Conservation (phyloP, 2,888 invertebrate species). For the Uloborus plumipes region DNA sequence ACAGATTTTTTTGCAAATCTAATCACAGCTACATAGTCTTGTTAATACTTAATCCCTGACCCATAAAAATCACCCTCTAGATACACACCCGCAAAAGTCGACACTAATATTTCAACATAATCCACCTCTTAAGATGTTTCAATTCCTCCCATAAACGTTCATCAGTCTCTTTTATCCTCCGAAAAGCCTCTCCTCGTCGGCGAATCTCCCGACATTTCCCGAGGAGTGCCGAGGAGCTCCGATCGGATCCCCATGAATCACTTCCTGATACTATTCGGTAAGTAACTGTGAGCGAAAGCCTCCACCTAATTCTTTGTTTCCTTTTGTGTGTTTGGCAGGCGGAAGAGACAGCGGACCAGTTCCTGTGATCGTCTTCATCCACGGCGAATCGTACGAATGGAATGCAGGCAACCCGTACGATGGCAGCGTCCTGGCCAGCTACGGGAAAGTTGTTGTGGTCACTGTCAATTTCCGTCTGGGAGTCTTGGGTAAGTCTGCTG, state of each 20-base stretch:
- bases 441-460: constrained; percentile 89
- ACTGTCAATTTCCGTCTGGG: constrained; percentile 97
- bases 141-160: no score
- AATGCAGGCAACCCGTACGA: constrained; percentile 89
- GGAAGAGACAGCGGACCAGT: constrained; percentile 48
- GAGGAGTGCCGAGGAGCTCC: no score
- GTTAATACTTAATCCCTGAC: no score
- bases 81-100: no score
- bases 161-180: no score
- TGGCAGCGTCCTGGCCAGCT: constrained; percentile 85
- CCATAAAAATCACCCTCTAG: no score
- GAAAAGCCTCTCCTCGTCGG: no score
- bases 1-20: no score
- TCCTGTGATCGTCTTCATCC: constrained; percentile 91
- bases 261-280: constrained; percentile 38
- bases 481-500: constrained; percentile 76
- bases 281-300: constrained; percentile 29
- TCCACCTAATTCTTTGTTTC: constrained; percentile 55
- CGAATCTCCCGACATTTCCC: no score
- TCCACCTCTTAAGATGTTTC: no score
- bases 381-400: constrained; percentile 94
- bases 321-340: constrained; percentile 40
- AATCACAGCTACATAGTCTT: no score
- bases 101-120: no score
- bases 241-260: constrained; percentile 28